Evolutionary conservation across 2,888 invertebrate genomes (phyloP).

Genomic region (Tenodera sinensis): DNA sequence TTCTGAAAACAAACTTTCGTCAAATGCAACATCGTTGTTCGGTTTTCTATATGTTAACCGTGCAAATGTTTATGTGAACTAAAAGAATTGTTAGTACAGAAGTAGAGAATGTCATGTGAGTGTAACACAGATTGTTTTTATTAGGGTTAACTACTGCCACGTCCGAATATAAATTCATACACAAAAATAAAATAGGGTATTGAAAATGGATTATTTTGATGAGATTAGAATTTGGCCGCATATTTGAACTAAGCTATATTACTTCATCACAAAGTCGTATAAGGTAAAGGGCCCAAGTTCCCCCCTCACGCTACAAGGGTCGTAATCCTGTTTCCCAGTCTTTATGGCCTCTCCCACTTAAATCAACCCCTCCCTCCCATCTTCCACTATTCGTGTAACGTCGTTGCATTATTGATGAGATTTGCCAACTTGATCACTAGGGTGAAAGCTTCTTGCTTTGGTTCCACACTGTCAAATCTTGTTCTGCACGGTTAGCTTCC

Average conservation of each 20-base stretch:
- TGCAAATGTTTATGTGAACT: too few species aligned
- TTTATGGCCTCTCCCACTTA: not conserved
- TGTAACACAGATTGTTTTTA: too few species aligned
- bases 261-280: not conserved
- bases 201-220: too few species aligned
- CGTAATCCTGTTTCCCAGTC: not conserved
- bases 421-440: not conserved
- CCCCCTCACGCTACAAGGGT: not conserved
- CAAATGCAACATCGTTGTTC: too few species aligned
- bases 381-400: not conserved
- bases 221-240: too few species aligned
- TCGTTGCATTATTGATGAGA: not conserved
- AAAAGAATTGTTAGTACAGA: too few species aligned
- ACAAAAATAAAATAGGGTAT: too few species aligned
- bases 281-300: not conserved
- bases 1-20: too few species aligned
- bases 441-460: not conserved
- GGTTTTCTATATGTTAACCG: too few species aligned
- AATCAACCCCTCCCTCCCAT: not conserved
- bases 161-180: too few species aligned
- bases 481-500: not conserved
- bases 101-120: too few species aligned
- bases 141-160: too few species aligned
- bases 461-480: not conserved
- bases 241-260: not conserved